Evolutionary conservation across 2,113 vertebrate species (phyloP).

Genomic region (Penelope pileata): DNA sequence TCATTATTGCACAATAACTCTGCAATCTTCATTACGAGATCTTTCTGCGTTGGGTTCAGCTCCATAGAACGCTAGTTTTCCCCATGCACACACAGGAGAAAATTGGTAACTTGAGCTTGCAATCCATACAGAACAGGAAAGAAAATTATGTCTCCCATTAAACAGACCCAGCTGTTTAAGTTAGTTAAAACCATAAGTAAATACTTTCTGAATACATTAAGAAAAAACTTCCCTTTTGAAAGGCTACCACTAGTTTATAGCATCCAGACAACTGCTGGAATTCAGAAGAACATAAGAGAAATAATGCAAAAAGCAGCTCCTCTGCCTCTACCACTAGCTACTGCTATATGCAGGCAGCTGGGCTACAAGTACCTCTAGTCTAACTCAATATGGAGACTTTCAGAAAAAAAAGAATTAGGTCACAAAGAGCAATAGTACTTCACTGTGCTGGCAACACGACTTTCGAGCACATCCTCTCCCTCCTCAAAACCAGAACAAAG

Average conservation of each 20-base stretch:
- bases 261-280: background rate
- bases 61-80: slow-evolving; percentile 90
- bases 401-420: background rate
- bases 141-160: background rate
- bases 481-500: background rate
- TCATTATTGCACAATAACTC: slow-evolving; percentile 89
- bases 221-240: background rate
- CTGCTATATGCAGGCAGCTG: background rate
- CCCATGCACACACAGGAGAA: background rate
- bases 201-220: background rate
- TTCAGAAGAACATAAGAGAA: background rate
- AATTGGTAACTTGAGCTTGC: background rate
- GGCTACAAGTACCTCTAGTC: background rate
- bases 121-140: background rate
- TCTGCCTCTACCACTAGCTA: background rate
- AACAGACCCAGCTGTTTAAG: background rate
- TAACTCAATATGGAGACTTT: background rate
- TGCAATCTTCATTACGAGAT: slow-evolving; percentile 95
- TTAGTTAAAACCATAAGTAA: background rate
- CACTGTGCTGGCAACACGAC: background rate
- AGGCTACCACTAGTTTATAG: background rate
- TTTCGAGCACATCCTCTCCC: background rate
- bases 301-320: background rate
- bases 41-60: slow-evolving; percentile 92
- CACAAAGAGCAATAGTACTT: background rate